Base-by-base conservation (phyloP, 1,140 invertebrate genomes). In the Popillia japonica region DNA sequence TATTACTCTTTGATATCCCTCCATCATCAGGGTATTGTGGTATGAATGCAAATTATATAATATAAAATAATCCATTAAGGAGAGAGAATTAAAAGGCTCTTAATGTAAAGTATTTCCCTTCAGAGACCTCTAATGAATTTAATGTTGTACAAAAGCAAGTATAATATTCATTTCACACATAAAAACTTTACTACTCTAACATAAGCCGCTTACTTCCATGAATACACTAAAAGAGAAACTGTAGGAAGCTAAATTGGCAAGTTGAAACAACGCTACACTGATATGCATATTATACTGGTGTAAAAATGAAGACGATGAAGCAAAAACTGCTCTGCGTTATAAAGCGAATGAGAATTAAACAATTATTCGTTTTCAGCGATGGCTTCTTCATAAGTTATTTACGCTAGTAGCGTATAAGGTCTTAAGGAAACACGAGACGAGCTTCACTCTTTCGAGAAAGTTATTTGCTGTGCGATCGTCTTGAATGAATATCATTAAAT, bases 401-500 rank as follows among this genome's bases (percentile, higher is more conserved):
- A 64, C 59, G n/a, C 22, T 64, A 22, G 59, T 20, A 64, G 59
- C 3, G 59, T 20, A 27, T 64, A 10, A 22, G 59, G 17, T 64
- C 44, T 4, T 48, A 48, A 10, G 44, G 10, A 48, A 48, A 48
- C 44, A 14, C 4, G 17, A 64, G 17, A 20, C 59, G 59, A 22
- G 44, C 10, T 48, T 2, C 17, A 6, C n/a, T 64, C 59, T 64
- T 8, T 20, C 61, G 17, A 23, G 61, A 6, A 22, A 23, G 17
- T 27, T 64, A 4, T 64, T 64, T 0, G 61, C 23, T 64, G 17
- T 20, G 17, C 61, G 61, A 64, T 23, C 22, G 61, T 64, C 61
- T 64, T 64, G 61, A 64, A 64, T 64, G 22, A 64, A 64, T 64
- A 27, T 27, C 61, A 64, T 64, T 64, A 64, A 64, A 64, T 64